Evolutionary conservation across 2,113 vertebrate species (phyloP), one percentile per base, ranked within the genome.

Genomic region (Coregonus clupeaformis): DNA sequence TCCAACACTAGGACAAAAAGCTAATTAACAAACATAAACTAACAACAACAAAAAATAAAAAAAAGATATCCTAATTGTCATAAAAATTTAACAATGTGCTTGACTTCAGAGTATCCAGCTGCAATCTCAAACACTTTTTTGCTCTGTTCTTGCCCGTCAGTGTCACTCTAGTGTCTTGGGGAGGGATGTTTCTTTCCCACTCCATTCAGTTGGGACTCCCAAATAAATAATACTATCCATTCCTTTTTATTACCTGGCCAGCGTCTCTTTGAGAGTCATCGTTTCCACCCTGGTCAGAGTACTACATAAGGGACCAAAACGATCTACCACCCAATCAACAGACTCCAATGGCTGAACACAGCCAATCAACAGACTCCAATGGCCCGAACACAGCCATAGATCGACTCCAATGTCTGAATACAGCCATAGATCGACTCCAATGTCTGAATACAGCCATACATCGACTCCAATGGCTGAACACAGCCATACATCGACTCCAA

Each of bases 71-170:
- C 36, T 2, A 11, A 42, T 42, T 42, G 11, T 42, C 36, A 42
- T 42, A 42, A 12, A 42, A 42, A 42, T 42, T 42, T 42, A 42
- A 42, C 36, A 42, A 76, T 84, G 72, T 77, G 75, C 82, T 76
- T 85, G 74, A 85, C 77, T 80, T 83, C 75, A 86, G 82, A 83
- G 70, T 85, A 78, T 80, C 78, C 83, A 79, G 81, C 78, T 87
- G 87, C 83, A 83, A 80, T 81, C 49, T 71, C 76, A 78, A 82
- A 85, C 76, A 80, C 72, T 75, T 74, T 42, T 42, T 42, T 42
- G 1, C 27, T 83, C 75, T 57, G 77, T 70, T 84, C 78, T 77
- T 80, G 74, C 81, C 55, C 68, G 78, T 85, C 71, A 60, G 67
- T 87, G 82, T 84, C 76, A 84, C 84, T 82, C 77, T 79, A 52